phyloP scores from a whole-genome alignment of 2,888 invertebrate genomes.

The Plemyria rubiginata region DNA sequence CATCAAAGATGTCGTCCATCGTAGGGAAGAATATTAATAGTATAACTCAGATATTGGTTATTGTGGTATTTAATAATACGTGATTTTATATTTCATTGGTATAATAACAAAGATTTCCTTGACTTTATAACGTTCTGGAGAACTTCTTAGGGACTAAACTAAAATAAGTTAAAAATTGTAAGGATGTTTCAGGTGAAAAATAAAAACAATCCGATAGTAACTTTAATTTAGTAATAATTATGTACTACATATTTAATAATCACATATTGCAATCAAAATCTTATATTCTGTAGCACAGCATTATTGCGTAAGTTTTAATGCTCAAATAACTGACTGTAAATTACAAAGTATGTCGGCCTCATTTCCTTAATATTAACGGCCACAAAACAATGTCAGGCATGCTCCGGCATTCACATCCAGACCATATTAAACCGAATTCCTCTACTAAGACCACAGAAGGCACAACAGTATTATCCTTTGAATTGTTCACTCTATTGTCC shows the following conservation, averaged over 20 bases:
- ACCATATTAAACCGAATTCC: slow-evolving; percentile 43
- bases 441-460: slow-evolving; percentile 28
- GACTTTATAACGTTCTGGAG: too few relatives aligned
- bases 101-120: too few relatives aligned
- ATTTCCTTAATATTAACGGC: slow-evolving; percentile 39
- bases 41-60: slow-evolving; percentile 4
- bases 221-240: too few relatives aligned
- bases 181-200: too few relatives aligned
- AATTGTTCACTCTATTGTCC: slow-evolving; percentile 5
- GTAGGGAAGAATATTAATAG: neutral
- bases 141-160: too few relatives aligned
- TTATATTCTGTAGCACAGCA: neutral
- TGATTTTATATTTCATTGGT: too few relatives aligned
- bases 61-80: neutral
- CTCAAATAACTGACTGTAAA: slow-evolving; percentile 18
- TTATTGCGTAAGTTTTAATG: neutral
- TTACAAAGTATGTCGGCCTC: slow-evolving; percentile 37
- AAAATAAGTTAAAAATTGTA: too few relatives aligned
- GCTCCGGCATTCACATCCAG: slow-evolving; percentile 38
- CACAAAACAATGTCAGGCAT: slow-evolving; percentile 41
- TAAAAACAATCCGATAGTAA: too few relatives aligned
- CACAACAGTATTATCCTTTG: neutral
- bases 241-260: too few relatives aligned
- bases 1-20: neutral
- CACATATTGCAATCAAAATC: too few relatives aligned